Conservation (phyloP, 2,888 invertebrate genomes). For the Metalampra italica region DNA sequence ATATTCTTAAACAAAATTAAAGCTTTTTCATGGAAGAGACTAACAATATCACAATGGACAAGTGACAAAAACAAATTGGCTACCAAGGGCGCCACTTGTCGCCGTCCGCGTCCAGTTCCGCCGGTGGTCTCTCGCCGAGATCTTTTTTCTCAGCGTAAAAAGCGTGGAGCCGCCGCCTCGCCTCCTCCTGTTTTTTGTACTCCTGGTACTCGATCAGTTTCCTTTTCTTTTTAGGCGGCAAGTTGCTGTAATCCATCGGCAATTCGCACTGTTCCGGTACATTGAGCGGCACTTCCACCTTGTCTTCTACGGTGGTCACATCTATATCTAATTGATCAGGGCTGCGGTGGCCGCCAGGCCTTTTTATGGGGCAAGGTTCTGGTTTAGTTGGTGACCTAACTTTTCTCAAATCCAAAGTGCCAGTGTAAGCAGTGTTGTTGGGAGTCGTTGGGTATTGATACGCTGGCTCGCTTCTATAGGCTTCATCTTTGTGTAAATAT, state of each 20-base stretch:
- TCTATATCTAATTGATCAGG: constrained; percentile 39
- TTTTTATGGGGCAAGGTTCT: constrained; percentile 41
- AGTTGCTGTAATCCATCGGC: constrained; percentile 73
- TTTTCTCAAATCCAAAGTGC: constrained; percentile 66
- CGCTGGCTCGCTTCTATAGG: constrained; percentile 45
- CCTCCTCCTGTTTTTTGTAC: constrained; percentile 73
- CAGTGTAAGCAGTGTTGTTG: constrained; percentile 47
- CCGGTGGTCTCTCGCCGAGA: constrained; percentile 43
- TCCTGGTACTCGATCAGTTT: constrained; percentile 75
- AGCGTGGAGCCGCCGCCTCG: constrained; percentile 61
- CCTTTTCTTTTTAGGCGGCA: constrained; percentile 76
- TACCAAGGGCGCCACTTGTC: constrained; percentile 73
- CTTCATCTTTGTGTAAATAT: constrained; percentile 55
- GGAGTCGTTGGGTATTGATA: constrained; percentile 46
- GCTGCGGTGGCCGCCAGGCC: constrained; percentile 30
- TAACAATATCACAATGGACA: constrained; percentile 63
- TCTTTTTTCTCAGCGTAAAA: constrained; percentile 61
- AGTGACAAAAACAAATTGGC: neutral
- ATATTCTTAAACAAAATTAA: constrained; percentile 55
- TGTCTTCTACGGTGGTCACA: constrained; percentile 44
- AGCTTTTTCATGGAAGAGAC: constrained; percentile 74
- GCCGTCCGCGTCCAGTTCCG: constrained; percentile 48
- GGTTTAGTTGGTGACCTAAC: constrained; percentile 61
- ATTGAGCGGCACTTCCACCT: constrained; percentile 44
- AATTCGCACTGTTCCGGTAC: constrained; percentile 70